Evolutionary conservation across 2,113 vertebrate genomes (phyloP).

Genomic region (Oenanthe melanoleuca): DNA sequence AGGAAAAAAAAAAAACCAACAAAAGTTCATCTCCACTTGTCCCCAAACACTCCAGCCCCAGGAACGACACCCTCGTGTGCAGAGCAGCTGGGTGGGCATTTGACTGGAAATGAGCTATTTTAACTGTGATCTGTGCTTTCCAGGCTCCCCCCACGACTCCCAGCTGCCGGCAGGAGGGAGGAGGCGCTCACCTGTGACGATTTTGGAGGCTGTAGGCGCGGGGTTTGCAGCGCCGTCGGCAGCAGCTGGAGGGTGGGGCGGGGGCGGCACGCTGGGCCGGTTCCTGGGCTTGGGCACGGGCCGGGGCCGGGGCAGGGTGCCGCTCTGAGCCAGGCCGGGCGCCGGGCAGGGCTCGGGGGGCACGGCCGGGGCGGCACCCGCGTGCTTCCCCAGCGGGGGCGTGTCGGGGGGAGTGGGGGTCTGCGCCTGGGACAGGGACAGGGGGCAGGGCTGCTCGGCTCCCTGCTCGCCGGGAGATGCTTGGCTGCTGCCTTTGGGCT

Average conservation of each 20-base stretch:
- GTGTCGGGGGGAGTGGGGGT: conserved; percentile 91
- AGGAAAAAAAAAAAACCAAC: neutral
- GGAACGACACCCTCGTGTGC: neutral
- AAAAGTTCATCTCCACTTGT: neutral
- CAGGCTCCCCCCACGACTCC: accelerated
- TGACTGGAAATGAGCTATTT: neutral
- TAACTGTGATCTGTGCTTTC: neutral
- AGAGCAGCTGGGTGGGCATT: neutral
- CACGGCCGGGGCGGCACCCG: neutral
- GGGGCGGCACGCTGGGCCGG: conserved; percentile 89
- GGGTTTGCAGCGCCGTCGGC: conserved; percentile 56
- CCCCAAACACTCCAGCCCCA: neutral
- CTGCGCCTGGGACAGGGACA: conserved; percentile 73
- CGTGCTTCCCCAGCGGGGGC: conserved; percentile 79
- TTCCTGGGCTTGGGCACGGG: conserved; percentile 93
- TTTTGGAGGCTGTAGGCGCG: conserved; percentile 75
- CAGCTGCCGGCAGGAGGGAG: neutral
- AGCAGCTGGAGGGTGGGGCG: conserved; percentile 83
- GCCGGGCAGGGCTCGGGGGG: conserved; percentile 68
- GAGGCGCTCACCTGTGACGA: conserved; percentile 84
- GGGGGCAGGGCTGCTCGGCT: no score
- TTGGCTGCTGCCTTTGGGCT: no score
- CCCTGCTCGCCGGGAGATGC: no score
- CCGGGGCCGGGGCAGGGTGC: conserved; percentile 84
- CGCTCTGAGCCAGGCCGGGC: conserved; percentile 69